A percentile compares a stretch with the other conserved stretches of the same genome.
These are phyloP conservation scores for Diacarnus erythraeanus DNA, from an alignment of 37 sponge, comb jelly and placozoan genomes.

Conservation along the genomic window DNA sequence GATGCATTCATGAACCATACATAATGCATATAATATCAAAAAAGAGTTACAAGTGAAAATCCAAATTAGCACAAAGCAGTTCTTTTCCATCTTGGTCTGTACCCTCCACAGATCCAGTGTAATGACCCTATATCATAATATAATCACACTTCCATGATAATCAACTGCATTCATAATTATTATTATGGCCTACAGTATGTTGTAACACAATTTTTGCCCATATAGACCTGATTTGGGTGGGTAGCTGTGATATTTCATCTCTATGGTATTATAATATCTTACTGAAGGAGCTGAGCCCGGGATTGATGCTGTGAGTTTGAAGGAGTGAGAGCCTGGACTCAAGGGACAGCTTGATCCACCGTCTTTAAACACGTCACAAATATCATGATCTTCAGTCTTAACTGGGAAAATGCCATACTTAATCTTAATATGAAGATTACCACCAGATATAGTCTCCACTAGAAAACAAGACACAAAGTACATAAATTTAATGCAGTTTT, in stretches of 20 bases:
- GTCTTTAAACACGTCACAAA: slow-evolving; percentile 15
- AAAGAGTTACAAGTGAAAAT: slow-evolving; percentile 14
- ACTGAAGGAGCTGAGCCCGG: neutral
- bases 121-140: slow-evolving; percentile 28
- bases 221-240: no score
- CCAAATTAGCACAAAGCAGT: slow-evolving; percentile 28
- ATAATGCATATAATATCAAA: no score
- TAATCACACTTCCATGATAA: no score
- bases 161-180: neutral
- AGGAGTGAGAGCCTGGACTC: slow-evolving; percentile 3
- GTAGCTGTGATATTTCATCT: no score
- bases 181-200: neutral
- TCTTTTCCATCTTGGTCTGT: slow-evolving; percentile 35
- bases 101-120: slow-evolving; percentile 21
- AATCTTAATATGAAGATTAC: slow-evolving; percentile 1
- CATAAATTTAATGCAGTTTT: no score
- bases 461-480: neutral
- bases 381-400: neutral
- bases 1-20: neutral
- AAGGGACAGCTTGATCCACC: slow-evolving; percentile 23
- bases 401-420: slow-evolving; percentile 1
- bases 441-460: slow-evolving; percentile 41
- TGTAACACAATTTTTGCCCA: no score
- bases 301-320: neutral
- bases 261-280: no score